phyloP scores from a whole-genome alignment of 2,113 vertebrate species.

The Sialia sialis region DNA sequence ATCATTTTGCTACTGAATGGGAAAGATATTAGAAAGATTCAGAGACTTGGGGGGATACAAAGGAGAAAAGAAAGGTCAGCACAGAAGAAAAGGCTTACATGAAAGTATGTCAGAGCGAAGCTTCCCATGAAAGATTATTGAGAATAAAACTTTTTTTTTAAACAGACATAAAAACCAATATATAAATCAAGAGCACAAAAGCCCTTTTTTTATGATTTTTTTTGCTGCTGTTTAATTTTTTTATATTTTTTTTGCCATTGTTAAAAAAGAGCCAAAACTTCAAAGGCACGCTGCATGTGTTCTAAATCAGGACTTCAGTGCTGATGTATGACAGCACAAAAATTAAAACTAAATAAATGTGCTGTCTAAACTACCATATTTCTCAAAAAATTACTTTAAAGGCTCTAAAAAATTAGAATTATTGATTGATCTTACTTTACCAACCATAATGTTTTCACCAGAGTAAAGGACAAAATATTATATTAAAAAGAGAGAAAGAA shows the following conservation, averaged over 20 bases:
- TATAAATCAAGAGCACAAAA: constrained; percentile 74
- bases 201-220: constrained; percentile 68
- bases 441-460: constrained; percentile 54
- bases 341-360: constrained; percentile 83
- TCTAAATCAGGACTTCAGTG: constrained; percentile 78
- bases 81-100: constrained; percentile 32
- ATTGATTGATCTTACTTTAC: constrained; percentile 60
- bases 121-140: constrained; percentile 43
- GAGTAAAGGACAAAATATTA: constrained; percentile 50
- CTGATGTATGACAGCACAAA: constrained; percentile 77
- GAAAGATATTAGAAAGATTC: constrained; percentile 42
- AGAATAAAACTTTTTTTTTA: constrained; percentile 38
- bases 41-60: background rate
- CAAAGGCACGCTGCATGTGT: constrained; percentile 77
- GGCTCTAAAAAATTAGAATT: constrained; percentile 46
- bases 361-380: constrained; percentile 72
- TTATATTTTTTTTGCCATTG: constrained; percentile 73
- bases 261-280: constrained; percentile 70
- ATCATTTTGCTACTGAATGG: constrained; percentile 44
- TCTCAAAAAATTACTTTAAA: constrained; percentile 59
- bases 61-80: constrained; percentile 17
- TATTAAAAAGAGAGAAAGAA: background rate
- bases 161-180: constrained; percentile 48
- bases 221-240: constrained; percentile 71
- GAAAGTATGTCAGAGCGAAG: constrained; percentile 30